Conservation (phyloP, 2,113 vertebrate genomes). For the Variabilichromis moorii region DNA sequence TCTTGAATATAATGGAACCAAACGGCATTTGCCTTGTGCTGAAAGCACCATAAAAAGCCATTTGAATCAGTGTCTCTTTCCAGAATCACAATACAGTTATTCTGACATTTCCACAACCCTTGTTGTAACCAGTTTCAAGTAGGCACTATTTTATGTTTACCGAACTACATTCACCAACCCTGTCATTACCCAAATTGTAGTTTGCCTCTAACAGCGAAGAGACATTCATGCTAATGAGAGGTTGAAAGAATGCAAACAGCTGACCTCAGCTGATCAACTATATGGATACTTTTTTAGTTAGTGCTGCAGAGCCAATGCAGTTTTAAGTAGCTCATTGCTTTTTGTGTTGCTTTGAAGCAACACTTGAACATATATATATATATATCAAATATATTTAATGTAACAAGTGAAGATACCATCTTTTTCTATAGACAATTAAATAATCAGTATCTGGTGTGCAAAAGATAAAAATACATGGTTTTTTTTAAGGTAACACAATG, state of each 20-base stretch:
- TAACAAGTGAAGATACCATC: neutral
- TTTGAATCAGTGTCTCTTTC: accelerated
- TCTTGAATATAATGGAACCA: neutral
- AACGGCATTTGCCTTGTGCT: neutral
- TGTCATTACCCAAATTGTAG: neutral
- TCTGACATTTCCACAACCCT: neutral
- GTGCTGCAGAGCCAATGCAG: neutral
- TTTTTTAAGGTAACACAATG: neutral
- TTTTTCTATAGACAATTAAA: neutral
- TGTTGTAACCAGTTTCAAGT: neutral
- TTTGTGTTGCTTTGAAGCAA: neutral
- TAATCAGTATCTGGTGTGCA: neutral
- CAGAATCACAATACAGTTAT: neutral
- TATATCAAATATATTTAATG: neutral
- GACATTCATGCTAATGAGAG: neutral
- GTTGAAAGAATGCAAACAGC: neutral
- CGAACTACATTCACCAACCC: neutral
- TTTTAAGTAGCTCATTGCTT: neutral
- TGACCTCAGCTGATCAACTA: neutral
- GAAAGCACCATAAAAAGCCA: neutral
- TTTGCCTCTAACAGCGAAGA: neutral
- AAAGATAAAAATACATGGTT: neutral
- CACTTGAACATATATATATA: neutral
- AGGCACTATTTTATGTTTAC: neutral
- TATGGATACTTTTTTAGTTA: neutral